phyloP scores from a whole-genome alignment of 2,888 invertebrate genomes.

The Agonopterix heracliana region DNA sequence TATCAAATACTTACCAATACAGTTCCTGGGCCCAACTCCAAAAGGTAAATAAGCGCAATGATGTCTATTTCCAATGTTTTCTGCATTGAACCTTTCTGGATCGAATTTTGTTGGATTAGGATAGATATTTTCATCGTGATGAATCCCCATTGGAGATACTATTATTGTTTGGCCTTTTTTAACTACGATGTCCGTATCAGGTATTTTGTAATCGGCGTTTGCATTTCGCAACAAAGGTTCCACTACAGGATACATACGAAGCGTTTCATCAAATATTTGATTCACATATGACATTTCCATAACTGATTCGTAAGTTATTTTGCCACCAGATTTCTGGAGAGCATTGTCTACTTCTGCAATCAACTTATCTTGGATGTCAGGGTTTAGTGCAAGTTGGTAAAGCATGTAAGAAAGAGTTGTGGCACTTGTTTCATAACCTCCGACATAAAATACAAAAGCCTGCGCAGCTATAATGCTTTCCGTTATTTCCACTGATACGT shows the following conservation, averaged over 20 bases:
- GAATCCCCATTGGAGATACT: slow-evolving; percentile 30
- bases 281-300: slow-evolving; percentile 45
- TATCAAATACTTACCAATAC: slow-evolving; percentile 14
- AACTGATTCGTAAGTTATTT: slow-evolving; percentile 39
- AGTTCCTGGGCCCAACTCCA: slow-evolving; percentile 20
- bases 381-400: slow-evolving; percentile 43
- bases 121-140: slow-evolving; percentile 50
- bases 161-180: slow-evolving; percentile 31
- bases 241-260: slow-evolving; percentile 59
- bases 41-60: slow-evolving; percentile 18
- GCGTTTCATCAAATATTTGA: slow-evolving; percentile 50
- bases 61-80: slow-evolving; percentile 16
- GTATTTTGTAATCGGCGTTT: slow-evolving; percentile 34
- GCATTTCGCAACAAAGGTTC: slow-evolving; percentile 44
- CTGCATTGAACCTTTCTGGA: slow-evolving; percentile 28
- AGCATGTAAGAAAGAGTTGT: slow-evolving; percentile 39
- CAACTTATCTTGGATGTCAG: slow-evolving; percentile 37
- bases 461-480: slow-evolving; percentile 33
- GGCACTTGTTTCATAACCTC: slow-evolving; percentile 56
- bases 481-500: slow-evolving; percentile 22
- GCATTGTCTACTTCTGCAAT: slow-evolving; percentile 35
- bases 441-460: slow-evolving; percentile 42
- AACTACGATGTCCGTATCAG: slow-evolving; percentile 32
- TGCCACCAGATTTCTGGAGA: slow-evolving; percentile 28
- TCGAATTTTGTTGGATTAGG: slow-evolving; percentile 25